phyloP scores from a whole-genome alignment of 2,888 invertebrate species.

The Ametastegia equiseti region DNA sequence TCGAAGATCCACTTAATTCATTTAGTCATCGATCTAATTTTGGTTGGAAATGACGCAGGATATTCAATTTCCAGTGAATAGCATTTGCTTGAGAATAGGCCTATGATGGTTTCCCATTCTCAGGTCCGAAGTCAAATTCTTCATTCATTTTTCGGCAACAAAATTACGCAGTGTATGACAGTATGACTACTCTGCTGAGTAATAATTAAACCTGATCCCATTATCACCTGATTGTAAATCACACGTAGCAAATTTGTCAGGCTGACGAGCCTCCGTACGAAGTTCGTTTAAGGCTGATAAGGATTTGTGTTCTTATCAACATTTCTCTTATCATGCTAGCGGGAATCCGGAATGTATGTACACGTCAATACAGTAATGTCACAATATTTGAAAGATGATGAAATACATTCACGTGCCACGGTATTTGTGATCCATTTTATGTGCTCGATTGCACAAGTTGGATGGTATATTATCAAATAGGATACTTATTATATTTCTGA shows the following conservation, averaged over 20 bases:
- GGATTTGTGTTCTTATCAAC: not conserved
- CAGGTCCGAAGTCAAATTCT: not conserved
- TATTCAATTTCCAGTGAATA: not conserved
- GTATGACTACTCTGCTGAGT: not conserved
- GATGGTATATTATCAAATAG: not conserved
- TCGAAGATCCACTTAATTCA: too few species aligned
- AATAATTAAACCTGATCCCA: not conserved
- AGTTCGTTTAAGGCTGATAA: not conserved
- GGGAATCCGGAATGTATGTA: not conserved
- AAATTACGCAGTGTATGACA: not conserved
- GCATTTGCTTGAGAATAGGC: not conserved
- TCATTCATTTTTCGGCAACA: not conserved
- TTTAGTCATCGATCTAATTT: not conserved
- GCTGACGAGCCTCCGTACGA: not conserved
- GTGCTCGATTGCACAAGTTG: not conserved
- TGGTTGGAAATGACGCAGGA: not conserved
- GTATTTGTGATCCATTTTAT: not conserved
- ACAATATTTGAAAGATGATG: not conserved
- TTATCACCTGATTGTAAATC: too few species aligned
- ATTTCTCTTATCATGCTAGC: not conserved
- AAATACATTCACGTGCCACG: not conserved
- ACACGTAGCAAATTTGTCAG: not conserved
- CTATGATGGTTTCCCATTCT: not conserved
- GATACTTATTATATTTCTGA: not conserved
- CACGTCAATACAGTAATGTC: not conserved